phyloP scores from a whole-genome alignment of 2,797 vertebrate genomes.

The Cottoperca gobio region DNA sequence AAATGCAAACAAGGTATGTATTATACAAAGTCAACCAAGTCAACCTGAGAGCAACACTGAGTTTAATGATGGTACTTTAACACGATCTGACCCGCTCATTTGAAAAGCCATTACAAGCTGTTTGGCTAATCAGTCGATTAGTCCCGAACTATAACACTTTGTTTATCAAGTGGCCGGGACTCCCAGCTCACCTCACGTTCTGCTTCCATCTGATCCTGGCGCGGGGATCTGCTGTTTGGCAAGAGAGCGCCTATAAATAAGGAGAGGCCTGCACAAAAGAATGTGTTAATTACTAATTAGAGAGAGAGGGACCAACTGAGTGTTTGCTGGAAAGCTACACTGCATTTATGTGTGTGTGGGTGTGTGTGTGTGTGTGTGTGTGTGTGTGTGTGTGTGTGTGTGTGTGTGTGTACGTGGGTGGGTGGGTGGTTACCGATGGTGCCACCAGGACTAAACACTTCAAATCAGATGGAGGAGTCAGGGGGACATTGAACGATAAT shows the following conservation, averaged over 20 bases:
- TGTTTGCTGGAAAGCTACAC: constrained; percentile 66
- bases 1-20: constrained; percentile 6
- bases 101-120: constrained; percentile 58
- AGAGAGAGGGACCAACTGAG: constrained; percentile 69
- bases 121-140: constrained; percentile 64
- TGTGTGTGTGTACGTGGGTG: constrained; percentile 30
- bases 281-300: constrained; percentile 87
- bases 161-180: constrained; percentile 58
- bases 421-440: constrained; percentile 35
- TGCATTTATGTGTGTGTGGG: constrained; percentile 29
- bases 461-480: constrained; percentile 62
- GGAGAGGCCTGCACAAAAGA: constrained; percentile 82
- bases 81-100: constrained; percentile 54
- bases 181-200: constrained; percentile 64
- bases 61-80: constrained; percentile 49
- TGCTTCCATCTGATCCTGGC: constrained; percentile 86
- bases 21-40: constrained; percentile 7
- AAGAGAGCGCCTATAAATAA: constrained; percentile 81
- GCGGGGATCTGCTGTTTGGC: constrained; percentile 88
- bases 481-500: constrained; percentile 33
- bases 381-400: constrained; percentile 17
- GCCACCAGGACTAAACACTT: constrained; percentile 60
- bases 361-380: constrained; percentile 23
- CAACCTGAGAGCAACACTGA: constrained; percentile 16
- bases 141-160: constrained; percentile 53